Percentiles rank a stretch among this genome's conserved stretches.
Conservation (phyloP, 2,797 vertebrate genomes). For the Sebastes ruberrimus region DNA sequence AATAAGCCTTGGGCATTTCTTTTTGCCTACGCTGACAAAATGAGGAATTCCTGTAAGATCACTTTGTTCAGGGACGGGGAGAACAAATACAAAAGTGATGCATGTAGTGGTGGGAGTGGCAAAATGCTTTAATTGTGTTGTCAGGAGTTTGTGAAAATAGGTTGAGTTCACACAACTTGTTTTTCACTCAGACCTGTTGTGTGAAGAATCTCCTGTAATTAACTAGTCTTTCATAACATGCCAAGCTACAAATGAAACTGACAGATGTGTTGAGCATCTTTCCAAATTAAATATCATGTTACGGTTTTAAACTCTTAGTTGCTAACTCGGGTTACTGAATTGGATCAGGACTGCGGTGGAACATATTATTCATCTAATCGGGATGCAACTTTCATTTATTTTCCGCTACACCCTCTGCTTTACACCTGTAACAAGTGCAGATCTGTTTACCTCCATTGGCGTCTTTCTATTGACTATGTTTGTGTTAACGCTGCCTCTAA, state of each 20-base stretch:
- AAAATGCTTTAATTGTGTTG: conserved; percentile 6
- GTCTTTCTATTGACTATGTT: neutral
- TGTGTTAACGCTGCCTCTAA: neutral
- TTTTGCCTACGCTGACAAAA: conserved; percentile 15
- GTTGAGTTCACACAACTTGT: neutral
- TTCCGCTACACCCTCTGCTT: neutral
- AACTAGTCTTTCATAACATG: neutral
- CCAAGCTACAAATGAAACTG: conserved; percentile 19
- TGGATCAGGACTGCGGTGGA: neutral
- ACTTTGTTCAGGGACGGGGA: neutral
- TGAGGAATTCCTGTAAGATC: conserved; percentile 5
- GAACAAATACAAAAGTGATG: conserved; percentile 11
- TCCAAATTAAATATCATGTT: conserved; percentile 7
- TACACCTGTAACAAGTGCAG: neutral
- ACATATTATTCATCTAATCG: conserved; percentile 17
- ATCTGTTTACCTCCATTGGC: neutral
- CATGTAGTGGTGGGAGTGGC: neutral
- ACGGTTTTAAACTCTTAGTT: neutral
- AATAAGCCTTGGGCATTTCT: conserved; percentile 13
- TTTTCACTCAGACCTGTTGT: neutral
- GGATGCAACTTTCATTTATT: neutral
- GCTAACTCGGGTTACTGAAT: conserved; percentile 5
- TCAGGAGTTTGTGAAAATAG: conserved; percentile 12
- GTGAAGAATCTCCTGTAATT: conserved; percentile 10
- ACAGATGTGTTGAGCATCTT: conserved; percentile 22